phyloP scores from a whole-genome alignment of 2,797 vertebrate species.

The Danio aesculapii region DNA sequence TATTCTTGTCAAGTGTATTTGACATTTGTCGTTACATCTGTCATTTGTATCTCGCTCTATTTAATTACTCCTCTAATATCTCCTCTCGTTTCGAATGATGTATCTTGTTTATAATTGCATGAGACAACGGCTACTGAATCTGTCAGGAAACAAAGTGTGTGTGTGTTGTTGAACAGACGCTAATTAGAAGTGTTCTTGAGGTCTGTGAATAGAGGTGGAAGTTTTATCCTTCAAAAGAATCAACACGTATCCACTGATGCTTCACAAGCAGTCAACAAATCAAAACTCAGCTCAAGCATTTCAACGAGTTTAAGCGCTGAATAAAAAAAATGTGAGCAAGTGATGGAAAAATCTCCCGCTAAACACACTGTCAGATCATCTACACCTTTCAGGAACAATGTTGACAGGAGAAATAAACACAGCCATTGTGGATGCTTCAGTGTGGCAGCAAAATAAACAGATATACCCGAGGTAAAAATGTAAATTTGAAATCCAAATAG shows the following conservation, averaged over 20 bases:
- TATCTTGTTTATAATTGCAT: neutral
- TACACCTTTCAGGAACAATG: neutral
- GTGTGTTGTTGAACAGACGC: conserved; percentile 12
- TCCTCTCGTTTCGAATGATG: conserved; percentile 17
- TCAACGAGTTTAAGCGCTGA: neutral
- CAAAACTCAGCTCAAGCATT: neutral
- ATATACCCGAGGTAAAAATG: neutral
- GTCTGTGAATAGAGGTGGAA: neutral
- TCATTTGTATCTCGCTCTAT: neutral
- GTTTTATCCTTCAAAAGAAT: neutral
- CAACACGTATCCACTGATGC: neutral
- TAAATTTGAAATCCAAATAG: neutral
- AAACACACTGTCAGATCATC: neutral
- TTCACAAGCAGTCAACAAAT: conserved; percentile 9
- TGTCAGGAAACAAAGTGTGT: conserved; percentile 23
- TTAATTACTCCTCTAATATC: neutral
- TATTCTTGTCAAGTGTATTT: neutral
- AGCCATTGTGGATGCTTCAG: neutral
- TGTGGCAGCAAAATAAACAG: neutral
- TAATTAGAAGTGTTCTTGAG: conserved; percentile 3
- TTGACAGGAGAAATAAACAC: neutral
- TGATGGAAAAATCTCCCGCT: neutral
- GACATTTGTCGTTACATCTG: conserved; percentile 2
- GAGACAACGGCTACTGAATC: neutral
- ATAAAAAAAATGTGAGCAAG: conserved; percentile 6